phyloP scores from a whole-genome alignment of 2,888 invertebrate genomes.

The Drosophila neonasuta region DNA sequence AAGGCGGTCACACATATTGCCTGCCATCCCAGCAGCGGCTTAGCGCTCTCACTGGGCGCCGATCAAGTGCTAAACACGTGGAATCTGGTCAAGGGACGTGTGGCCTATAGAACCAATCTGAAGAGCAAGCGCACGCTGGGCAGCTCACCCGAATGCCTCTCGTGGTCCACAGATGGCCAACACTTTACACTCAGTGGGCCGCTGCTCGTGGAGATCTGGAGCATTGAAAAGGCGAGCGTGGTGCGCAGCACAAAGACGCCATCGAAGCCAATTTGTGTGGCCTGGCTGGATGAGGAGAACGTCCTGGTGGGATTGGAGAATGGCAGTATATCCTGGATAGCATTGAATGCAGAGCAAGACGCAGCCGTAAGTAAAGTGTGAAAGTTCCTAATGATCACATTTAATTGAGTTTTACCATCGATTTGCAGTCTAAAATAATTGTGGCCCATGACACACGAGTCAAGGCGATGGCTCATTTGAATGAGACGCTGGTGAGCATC shows the following conservation, averaged over 20 bases:
- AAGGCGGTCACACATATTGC: constrained; percentile 88
- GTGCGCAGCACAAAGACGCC: constrained; percentile 86
- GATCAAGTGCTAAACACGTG: constrained; percentile 94
- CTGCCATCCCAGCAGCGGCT: constrained; percentile 94
- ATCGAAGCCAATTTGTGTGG: constrained; percentile 87
- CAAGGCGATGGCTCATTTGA: constrained; percentile 85
- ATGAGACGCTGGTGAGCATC: constrained; percentile 86
- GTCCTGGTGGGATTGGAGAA: constrained; percentile 89
- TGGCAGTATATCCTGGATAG: constrained; percentile 86
- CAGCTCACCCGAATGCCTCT: constrained; percentile 82
- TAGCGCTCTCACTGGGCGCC: constrained; percentile 92
- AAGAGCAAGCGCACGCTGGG: constrained; percentile 85
- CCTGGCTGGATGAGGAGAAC: constrained; percentile 86
- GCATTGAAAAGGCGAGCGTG: constrained; percentile 89
- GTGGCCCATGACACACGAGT: constrained; percentile 87
- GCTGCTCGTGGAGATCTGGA: constrained; percentile 90
- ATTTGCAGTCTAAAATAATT: constrained; percentile 59
- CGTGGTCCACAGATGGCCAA: constrained; percentile 89
- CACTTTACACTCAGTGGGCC: constrained; percentile 89
- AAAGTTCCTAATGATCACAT: not conserved
- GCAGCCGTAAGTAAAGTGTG: constrained; percentile 52
- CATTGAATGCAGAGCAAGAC: constrained; percentile 83
- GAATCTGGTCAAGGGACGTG: constrained; percentile 96
- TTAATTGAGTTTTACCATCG: not conserved
- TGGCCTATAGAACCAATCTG: constrained; percentile 94